Percentiles rank a stretch among this genome's conserved stretches.
Conservation (phyloP, 1,140 invertebrate genomes). For the Leptinotarsa lineolata region DNA sequence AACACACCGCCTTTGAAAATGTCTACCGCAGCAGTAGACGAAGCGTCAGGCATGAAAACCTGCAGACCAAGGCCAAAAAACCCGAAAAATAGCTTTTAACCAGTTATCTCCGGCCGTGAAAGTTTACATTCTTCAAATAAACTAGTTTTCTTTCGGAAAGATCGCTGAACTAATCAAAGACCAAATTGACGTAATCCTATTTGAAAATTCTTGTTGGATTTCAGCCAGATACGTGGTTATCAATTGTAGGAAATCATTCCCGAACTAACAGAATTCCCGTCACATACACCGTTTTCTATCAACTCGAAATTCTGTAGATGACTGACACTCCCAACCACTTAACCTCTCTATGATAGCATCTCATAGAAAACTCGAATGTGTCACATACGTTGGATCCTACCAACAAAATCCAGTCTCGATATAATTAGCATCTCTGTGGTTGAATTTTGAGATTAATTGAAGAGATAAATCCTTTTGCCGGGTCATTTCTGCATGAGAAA, state of each 20-base stretch:
- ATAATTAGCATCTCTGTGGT: conserved; percentile 17
- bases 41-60: too few species aligned
- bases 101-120: too few species aligned
- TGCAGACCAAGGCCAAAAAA: too few species aligned
- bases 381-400: conserved; percentile 5
- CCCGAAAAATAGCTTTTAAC: too few species aligned
- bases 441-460: conserved; percentile 38
- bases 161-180: too few species aligned
- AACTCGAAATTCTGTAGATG: neutral
- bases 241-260: neutral
- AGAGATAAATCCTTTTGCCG: conserved; percentile 36
- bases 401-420: conserved; percentile 14
- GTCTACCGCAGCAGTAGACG: too few species aligned
- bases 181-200: too few species aligned
- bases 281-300: neutral
- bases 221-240: too few species aligned
- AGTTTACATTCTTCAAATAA: too few species aligned
- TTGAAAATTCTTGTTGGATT: too few species aligned
- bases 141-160: too few species aligned
- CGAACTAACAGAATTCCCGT: neutral
- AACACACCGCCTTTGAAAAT: too few species aligned
- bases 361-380: conserved; percentile 2
- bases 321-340: neutral
- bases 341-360: conserved; percentile 8
- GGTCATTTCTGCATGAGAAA: conserved; percentile 29